These are phyloP conservation scores for Origma solitaria DNA, from an alignment of 2,113 vertebrate species.

Conservation along the genomic window DNA sequence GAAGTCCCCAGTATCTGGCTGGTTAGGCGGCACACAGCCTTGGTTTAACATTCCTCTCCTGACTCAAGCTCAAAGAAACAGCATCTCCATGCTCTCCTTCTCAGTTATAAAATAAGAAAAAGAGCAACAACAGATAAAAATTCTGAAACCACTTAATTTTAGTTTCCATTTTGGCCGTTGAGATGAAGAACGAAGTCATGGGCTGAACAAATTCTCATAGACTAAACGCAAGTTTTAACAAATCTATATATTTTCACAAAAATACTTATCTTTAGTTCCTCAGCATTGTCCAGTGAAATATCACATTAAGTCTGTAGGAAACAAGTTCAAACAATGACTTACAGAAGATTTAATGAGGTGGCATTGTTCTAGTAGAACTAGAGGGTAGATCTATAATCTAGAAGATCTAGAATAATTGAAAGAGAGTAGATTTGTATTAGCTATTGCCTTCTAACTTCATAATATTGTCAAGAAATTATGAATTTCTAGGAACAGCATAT, in stretches of 20 bases:
- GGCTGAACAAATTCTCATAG: not conserved
- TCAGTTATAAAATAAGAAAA: not conserved
- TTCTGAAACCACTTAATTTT: not conserved
- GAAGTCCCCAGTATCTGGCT: not conserved
- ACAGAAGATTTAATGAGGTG: not conserved
- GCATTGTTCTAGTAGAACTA: not conserved
- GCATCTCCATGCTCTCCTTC: not conserved
- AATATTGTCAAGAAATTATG: not conserved
- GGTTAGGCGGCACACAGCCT: not conserved
- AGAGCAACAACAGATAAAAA: not conserved
- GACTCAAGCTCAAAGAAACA: not conserved
- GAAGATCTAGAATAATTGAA: not conserved
- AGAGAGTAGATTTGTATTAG: not conserved
- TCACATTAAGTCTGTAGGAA: not conserved
- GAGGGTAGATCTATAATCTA: not conserved
- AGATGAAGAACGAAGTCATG: not conserved
- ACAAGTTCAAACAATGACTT: not conserved
- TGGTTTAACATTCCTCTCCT: not conserved
- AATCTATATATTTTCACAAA: not conserved
- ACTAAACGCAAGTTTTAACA: not conserved
- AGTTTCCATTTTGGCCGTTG: not conserved
- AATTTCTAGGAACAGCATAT: not conserved
- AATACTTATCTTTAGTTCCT: not conserved
- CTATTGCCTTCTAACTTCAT: not conserved
- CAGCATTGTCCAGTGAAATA: not conserved